Percentiles rank a stretch among this genome's conserved stretches.
Conservation (phyloP, 1,140 invertebrate genomes). For the Drosophila lini region DNA sequence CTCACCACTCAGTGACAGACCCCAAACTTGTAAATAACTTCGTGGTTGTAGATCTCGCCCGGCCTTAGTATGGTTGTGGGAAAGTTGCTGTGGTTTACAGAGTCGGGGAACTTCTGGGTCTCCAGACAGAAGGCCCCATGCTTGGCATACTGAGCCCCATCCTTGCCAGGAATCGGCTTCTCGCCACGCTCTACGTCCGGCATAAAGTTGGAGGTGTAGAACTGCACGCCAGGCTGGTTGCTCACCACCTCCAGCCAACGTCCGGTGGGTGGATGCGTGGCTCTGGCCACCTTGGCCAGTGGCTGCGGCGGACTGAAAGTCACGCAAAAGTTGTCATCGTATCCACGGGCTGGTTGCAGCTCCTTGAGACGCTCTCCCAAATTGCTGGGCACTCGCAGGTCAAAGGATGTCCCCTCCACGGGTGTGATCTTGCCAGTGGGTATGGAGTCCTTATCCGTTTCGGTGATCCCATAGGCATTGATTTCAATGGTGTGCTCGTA, state of each 20-base stretch:
- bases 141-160: constrained; percentile 87
- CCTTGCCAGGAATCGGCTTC: constrained; percentile 56
- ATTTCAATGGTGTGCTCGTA: constrained; percentile 91
- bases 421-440: constrained; percentile 91
- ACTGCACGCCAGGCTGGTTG: constrained; percentile 95
- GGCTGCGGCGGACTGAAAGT: constrained; percentile 58
- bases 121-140: constrained; percentile 94
- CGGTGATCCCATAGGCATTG: constrained; percentile 91
- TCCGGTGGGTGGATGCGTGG: constrained; percentile 89
- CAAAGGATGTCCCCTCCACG: constrained; percentile 88
- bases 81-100: constrained; percentile 93
- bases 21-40: constrained; percentile 87
- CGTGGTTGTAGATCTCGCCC: constrained; percentile 88
- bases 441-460: constrained; percentile 89
- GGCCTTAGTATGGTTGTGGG: constrained; percentile 90
- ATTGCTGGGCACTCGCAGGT: constrained; percentile 87
- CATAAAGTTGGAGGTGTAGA: constrained; percentile 94
- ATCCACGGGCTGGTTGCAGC: constrained; percentile 86
- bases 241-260: constrained; percentile 91
- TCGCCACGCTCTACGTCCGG: constrained; percentile 85
- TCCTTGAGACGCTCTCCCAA: constrained; percentile 85
- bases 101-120: constrained; percentile 97
- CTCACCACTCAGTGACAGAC: constrained; percentile 13
- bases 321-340: constrained; percentile 92
- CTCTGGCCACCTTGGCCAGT: constrained; percentile 70